phyloP scores from a whole-genome alignment of 1,140 invertebrate species.

The Pomacea maculata region DNA sequence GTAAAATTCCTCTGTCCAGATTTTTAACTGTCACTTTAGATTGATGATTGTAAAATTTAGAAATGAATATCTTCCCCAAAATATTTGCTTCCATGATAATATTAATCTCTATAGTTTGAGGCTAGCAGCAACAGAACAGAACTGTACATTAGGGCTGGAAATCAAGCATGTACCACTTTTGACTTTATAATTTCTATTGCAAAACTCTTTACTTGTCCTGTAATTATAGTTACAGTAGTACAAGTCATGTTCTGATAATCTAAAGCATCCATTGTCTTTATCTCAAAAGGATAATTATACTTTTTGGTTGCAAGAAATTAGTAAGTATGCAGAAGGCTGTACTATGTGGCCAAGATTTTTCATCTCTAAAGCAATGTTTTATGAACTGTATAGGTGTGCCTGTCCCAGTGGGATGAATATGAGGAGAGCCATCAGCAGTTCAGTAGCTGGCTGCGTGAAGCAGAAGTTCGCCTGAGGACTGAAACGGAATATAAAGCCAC shows the following conservation, averaged over 20 bases:
- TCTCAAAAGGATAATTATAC: no score
- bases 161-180: no score
- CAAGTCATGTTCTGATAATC: no score
- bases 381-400: slow-evolving; percentile 69
- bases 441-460: slow-evolving; percentile 90
- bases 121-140: no score
- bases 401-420: slow-evolving; percentile 58
- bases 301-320: background rate
- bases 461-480: slow-evolving; percentile 88
- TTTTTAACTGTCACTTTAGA: background rate
- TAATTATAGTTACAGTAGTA: no score
- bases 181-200: no score
- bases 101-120: no score
- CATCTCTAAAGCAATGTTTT: background rate
- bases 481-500: slow-evolving; percentile 90
- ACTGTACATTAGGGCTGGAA: no score
- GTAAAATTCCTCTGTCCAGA: background rate
- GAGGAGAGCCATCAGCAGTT: slow-evolving; percentile 76
- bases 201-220: no score
- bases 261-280: no score
- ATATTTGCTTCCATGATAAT: no score
- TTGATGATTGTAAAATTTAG: slow-evolving; percentile 2
- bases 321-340: background rate
- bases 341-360: background rate
- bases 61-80: no score